These are phyloP conservation scores for Tor tambroides DNA, from an alignment of 2,113 vertebrate genomes.

Conservation along the genomic window DNA sequence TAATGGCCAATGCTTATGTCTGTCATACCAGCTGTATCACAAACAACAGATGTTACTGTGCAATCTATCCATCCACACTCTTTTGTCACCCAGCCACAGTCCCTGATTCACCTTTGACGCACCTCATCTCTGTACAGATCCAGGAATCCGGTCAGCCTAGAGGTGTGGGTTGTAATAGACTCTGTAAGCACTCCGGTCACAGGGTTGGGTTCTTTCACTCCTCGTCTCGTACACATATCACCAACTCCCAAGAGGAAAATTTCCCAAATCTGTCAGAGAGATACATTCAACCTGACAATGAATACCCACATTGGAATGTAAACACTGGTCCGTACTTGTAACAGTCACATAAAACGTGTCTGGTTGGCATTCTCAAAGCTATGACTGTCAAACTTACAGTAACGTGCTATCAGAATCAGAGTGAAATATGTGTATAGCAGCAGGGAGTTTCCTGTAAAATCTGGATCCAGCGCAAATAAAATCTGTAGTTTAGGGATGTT, in stretches of 20 bases:
- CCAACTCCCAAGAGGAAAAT: not conserved
- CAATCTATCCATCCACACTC: conserved; percentile 10
- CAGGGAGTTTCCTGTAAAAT: conserved; percentile 51
- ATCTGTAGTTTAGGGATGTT: conserved; percentile 25
- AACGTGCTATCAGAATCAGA: conserved; percentile 44
- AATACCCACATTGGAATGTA: conserved; percentile 18
- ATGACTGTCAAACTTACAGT: conserved; percentile 40
- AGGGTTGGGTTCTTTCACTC: not conserved
- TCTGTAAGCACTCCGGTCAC: not conserved
- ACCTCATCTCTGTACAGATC: not conserved
- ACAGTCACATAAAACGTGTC: conserved; percentile 44
- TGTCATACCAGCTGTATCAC: not conserved
- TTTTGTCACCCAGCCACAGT: conserved; percentile 21
- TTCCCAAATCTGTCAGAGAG: conserved; percentile 16
- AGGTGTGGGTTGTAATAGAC: not conserved
- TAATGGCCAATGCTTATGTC: not conserved
- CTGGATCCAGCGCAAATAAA: conserved; percentile 48
- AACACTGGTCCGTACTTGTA: conserved; percentile 51
- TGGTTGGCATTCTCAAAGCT: conserved; percentile 50
- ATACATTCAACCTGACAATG: conserved; percentile 38
- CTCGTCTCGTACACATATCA: not conserved
- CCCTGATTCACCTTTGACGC: conserved; percentile 23
- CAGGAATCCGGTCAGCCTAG: conserved; percentile 14
- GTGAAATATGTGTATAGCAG: conserved; percentile 49
- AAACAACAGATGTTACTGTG: not conserved